Conservation (phyloP, 2,888 invertebrate genomes). For the Drosophila maculinotata region DNA sequence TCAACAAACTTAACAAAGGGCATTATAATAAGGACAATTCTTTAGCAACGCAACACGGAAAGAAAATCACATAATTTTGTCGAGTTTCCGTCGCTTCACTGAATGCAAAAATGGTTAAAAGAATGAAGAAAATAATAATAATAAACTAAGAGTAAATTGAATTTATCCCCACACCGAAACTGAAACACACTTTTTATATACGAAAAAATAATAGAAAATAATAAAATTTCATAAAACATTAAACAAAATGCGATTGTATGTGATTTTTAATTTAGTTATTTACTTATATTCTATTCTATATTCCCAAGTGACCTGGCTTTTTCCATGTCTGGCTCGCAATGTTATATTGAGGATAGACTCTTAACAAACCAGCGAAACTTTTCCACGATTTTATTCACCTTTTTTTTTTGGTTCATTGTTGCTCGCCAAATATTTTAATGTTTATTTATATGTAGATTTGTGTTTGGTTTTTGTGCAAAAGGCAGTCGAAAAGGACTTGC, state of each 20-base stretch:
- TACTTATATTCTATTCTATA: background rate
- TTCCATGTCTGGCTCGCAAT: constrained; percentile 31
- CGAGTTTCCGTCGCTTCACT: constrained; percentile 50
- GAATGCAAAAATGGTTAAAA: constrained; percentile 23
- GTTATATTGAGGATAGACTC: constrained; percentile 34
- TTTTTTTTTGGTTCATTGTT: constrained; percentile 28
- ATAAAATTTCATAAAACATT: background rate
- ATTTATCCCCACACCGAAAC: background rate
- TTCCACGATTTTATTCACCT: constrained; percentile 26
- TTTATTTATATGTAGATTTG: constrained; percentile 82
- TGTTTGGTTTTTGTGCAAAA: constrained; percentile 45
- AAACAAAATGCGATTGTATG: background rate
- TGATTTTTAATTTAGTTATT: constrained; percentile 1
- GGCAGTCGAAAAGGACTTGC: constrained; percentile 58
- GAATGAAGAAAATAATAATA: constrained; percentile 12
- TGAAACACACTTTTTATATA: constrained; percentile 22
- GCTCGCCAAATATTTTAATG: constrained; percentile 78
- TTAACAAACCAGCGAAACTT: constrained; percentile 14
- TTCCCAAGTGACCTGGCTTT: constrained; percentile 6
- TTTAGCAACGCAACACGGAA: constrained; percentile 41
- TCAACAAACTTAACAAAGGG: constrained; percentile 28
- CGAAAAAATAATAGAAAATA: background rate
- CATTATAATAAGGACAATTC: constrained; percentile 18
- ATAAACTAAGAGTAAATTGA: constrained; percentile 20
- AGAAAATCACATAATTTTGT: constrained; percentile 49